phyloP scores from a whole-genome alignment of 2,888 invertebrate species.

The Halocaridina rubra region DNA sequence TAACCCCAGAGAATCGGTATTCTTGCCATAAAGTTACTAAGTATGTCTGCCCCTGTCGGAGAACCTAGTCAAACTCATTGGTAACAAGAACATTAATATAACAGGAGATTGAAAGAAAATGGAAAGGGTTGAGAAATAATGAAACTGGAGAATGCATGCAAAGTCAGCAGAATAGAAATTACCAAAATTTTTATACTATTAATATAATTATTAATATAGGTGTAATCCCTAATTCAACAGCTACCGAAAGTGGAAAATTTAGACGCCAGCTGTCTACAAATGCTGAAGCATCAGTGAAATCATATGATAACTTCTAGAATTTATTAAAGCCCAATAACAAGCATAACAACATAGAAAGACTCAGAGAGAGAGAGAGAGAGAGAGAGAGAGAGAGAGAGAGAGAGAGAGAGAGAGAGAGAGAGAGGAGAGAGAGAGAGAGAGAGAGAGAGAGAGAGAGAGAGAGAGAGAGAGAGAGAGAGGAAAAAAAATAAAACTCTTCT shows the following conservation, averaged over 20 bases:
- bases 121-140: no score
- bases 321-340: neutral
- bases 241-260: neutral
- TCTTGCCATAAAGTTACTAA: no score
- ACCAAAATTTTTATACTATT: neutral
- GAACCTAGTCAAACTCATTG: no score
- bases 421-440: neutral
- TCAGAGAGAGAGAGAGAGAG: neutral
- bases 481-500: neutral
- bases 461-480: constrained; percentile 12
- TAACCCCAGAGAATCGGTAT: no score
- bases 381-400: neutral
- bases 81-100: no score
- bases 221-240: neutral
- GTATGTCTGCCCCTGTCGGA: no score
- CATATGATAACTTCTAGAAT: neutral
- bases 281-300: neutral
- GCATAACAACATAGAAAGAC: neutral
- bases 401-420: neutral
- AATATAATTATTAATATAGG: neutral
- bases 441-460: constrained; percentile 10
- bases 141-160: neutral
- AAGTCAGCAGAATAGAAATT: neutral
- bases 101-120: no score
- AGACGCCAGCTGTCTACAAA: no score